A percentile compares a stretch with the other conserved stretches of the same genome.
phyloP scores from a whole-genome alignment of 37 sponge, comb jelly and placozoan genomes.

The Geodia barretti region DNA sequence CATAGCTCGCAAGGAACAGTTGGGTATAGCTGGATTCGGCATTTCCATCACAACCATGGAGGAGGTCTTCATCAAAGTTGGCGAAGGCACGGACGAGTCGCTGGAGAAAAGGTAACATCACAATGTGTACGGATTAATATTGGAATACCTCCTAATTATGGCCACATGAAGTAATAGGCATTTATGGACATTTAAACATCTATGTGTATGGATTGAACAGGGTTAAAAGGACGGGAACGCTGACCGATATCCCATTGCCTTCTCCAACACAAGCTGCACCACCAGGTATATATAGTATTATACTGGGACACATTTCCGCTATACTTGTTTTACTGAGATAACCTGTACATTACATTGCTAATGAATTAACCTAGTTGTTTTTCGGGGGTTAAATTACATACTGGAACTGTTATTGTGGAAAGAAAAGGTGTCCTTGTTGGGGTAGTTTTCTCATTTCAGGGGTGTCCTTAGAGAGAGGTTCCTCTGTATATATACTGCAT shows the following conservation, averaged over 20 bases:
- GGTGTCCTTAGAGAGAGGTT: neutral
- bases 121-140: neutral
- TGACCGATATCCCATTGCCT: neutral
- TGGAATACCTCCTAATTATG: no score
- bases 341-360: neutral
- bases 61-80: constrained; percentile 92
- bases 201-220: neutral
- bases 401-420: no score
- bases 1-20: constrained; percentile 24
- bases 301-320: no score
- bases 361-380: no score
- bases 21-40: constrained; percentile 82
- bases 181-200: no score
- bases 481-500: neutral
- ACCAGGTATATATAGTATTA: neutral
- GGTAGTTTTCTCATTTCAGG: no score
- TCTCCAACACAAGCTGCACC: neutral
- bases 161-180: no score
- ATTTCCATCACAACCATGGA: constrained; percentile 90
- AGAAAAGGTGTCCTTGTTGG: no score
- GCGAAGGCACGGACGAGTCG: constrained; percentile 44
- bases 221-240: neutral
- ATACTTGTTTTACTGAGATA: no score
- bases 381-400: no score
- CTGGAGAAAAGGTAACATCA: neutral